These are phyloP conservation scores for Mormyrus proboscirostris DNA, from an alignment of 2,797 vertebrate genomes.

Conservation along the genomic window DNA sequence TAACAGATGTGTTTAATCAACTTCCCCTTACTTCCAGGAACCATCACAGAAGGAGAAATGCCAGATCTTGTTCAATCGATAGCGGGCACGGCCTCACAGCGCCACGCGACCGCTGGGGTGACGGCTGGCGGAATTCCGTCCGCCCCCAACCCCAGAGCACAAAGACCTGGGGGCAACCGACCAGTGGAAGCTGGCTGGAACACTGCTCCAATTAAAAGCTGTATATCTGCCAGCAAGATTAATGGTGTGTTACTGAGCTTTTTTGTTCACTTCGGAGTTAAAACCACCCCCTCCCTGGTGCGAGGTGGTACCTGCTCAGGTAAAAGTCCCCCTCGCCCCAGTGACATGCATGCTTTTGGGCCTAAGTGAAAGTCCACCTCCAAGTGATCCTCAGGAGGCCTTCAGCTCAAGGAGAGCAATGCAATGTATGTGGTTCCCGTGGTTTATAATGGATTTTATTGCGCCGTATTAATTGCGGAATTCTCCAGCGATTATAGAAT, in stretches of 20 bases:
- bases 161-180: slow-evolving; percentile 15
- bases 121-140: slow-evolving; percentile 8
- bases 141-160: background rate
- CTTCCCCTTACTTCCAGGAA: background rate
- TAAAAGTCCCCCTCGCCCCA: background rate
- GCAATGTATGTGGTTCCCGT: background rate
- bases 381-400: background rate
- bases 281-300: background rate
- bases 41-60: background rate
- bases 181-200: slow-evolving; percentile 39
- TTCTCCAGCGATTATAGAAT: background rate
- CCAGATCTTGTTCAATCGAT: slow-evolving; percentile 19
- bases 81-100: slow-evolving; percentile 35
- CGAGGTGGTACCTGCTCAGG: background rate
- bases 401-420: background rate
- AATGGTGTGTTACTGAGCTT: slow-evolving; percentile 48
- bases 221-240: slow-evolving; percentile 60
- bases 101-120: slow-evolving; percentile 16
- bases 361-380: background rate
- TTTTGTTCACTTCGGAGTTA: slow-evolving; percentile 22
- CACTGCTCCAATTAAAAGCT: slow-evolving; percentile 44
- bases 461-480: background rate
- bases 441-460: background rate
- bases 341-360: background rate
- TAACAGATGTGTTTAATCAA: background rate